A percentile compares a stretch with the other conserved stretches of the same genome.
Conservation (phyloP, 1,140 invertebrate genomes). For the Thaumatotibia leucotreta region DNA sequence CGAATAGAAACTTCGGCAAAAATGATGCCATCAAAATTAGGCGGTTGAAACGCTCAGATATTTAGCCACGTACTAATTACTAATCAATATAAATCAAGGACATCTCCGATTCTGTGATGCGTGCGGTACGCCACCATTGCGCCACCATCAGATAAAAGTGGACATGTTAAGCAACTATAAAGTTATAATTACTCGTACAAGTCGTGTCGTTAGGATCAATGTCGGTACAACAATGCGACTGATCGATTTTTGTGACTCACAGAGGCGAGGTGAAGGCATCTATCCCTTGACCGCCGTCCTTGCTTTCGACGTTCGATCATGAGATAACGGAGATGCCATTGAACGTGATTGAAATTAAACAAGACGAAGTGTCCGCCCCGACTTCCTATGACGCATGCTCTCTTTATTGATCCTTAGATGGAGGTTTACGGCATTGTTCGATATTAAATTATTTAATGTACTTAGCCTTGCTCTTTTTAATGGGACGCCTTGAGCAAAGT, state of each 20-base stretch:
- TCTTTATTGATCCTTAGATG: background rate
- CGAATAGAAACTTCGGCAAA: too few relatives aligned
- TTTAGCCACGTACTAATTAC: constrained; percentile 1
- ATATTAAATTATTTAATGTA: constrained; percentile 21
- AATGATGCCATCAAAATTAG: too few relatives aligned
- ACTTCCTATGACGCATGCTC: constrained; percentile 24
- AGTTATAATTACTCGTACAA: constrained; percentile 56
- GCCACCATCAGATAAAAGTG: constrained; percentile 56
- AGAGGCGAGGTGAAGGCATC: constrained; percentile 56
- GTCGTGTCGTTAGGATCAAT: constrained; percentile 51
- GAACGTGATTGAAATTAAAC: constrained; percentile 44
- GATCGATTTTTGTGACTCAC: constrained; percentile 53
- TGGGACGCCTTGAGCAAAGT: background rate
- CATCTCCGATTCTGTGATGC: constrained; percentile 43
- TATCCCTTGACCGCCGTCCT: constrained; percentile 71
- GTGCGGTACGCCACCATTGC: constrained; percentile 46
- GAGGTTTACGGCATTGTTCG: background rate
- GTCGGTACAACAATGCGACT: constrained; percentile 42
- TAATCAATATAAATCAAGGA: constrained; percentile 43
- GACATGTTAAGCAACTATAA: constrained; percentile 31
- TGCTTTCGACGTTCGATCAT: constrained; percentile 62
- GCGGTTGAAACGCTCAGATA: too few relatives aligned
- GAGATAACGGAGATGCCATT: constrained; percentile 55
- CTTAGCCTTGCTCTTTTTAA: constrained; percentile 44
- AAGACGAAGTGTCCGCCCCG: constrained; percentile 29